These are phyloP conservation scores for Cyanocitta stelleri DNA, from an alignment of 2,113 vertebrate genomes.

Conservation along the genomic window DNA sequence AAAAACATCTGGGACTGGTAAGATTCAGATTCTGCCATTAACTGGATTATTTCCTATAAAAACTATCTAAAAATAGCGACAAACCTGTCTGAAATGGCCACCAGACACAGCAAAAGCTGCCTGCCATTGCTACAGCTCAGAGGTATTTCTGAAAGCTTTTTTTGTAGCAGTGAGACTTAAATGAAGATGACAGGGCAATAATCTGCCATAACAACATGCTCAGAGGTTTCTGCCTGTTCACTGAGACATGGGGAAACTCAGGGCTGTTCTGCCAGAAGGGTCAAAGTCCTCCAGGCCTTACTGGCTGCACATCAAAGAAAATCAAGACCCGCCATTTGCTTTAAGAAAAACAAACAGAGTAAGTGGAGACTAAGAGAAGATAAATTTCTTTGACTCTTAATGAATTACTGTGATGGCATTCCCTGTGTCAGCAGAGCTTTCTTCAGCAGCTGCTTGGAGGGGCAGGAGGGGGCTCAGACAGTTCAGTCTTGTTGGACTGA, in stretches of 20 bases:
- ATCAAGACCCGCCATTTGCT: not conserved
- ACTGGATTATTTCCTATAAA: not conserved
- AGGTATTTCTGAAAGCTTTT: not conserved
- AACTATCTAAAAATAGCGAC: not conserved
- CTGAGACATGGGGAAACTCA: not conserved
- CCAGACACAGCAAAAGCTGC: not conserved
- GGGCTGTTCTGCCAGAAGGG: not conserved
- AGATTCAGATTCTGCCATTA: not conserved
- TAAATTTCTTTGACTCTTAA: not conserved
- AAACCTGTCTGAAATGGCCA: not conserved
- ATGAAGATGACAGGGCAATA: not conserved
- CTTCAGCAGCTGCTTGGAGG: not conserved
- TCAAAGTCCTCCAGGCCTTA: not conserved
- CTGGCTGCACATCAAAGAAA: not conserved
- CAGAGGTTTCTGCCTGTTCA: not conserved
- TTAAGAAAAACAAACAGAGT: not conserved
- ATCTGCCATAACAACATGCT: not conserved
- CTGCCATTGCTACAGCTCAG: not conserved
- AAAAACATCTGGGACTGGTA: accelerated
- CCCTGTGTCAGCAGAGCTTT: not conserved
- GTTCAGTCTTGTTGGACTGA: not conserved
- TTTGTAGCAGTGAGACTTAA: not conserved
- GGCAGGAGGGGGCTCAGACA: not conserved
- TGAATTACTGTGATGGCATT: not conserved
- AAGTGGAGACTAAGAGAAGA: not conserved